Evolutionary conservation across 2,113 vertebrate genomes (phyloP), one percentile per base, ranked within the genome.

Genomic region (Pseudorasbora parva): DNA sequence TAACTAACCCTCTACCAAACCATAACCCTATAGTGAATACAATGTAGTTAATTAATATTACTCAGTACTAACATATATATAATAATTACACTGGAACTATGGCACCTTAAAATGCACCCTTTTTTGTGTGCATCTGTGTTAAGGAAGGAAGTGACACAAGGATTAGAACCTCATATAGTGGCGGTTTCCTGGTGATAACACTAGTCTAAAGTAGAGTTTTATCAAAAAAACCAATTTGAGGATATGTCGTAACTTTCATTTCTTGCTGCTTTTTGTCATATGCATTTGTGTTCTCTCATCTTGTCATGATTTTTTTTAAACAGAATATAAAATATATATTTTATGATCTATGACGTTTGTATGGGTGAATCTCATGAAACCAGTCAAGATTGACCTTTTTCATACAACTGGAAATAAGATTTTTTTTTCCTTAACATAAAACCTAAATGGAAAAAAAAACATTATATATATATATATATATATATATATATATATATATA

Each of bases 121-220:
- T 7, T 47, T 37, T 60, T 77, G 33, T 33, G 21, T 73, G 21
- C 27, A 79, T 7, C 62, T 23, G 54, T 21, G 49, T 7, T 57
- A 8, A 10, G 64, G 6, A 51, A 85, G 81, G 84, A 85, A 75
- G 81, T 87, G 82, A 49, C 73, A 64, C 7, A 3, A 11, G 23
- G n/a, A 30, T 47, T 33, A 33, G 75, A 85, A 72, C 27, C 25
- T 27, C 79, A 60, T 21, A 51, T 41, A 19, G 41, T 21, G 21
- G 17, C 8, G 43, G 30, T 64, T 86, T 86, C 77, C 83, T 85
- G 57, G 59, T 60, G 51, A 87, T 82, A 59, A 84, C 54, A 57
- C n/a, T 17, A 25, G 25, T 33, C 37, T 64, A 43, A 74, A 47
- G 27, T 3, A 41, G 37, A 41, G 76, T 84, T 19, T 17, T 9